phyloP scores from a whole-genome alignment of 30 jellyfish, hydroid and myxozoan species.

The Hydractinia echinata region DNA sequence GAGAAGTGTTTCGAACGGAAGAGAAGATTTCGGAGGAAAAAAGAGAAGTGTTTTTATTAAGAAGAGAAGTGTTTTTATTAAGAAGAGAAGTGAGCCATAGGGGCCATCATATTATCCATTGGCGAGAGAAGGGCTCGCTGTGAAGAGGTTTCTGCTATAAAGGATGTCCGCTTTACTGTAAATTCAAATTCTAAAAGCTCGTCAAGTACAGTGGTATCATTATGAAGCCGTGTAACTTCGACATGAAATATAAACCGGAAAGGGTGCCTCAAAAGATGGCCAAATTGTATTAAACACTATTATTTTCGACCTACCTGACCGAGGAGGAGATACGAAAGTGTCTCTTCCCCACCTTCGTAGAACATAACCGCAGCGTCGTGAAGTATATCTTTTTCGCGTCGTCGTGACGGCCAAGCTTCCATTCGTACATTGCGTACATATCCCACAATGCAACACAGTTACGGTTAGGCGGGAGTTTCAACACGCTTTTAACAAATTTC shows the following conservation, averaged over 20 bases:
- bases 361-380: slow-evolving; percentile 44
- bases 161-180: too few relatives aligned
- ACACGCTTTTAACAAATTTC: slow-evolving; percentile 59
- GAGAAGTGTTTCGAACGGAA: too few relatives aligned
- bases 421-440: slow-evolving; percentile 64
- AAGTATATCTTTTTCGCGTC: slow-evolving; percentile 62
- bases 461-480: slow-evolving; percentile 63
- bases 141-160: too few relatives aligned
- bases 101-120: too few relatives aligned
- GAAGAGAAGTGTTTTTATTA: too few relatives aligned
- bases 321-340: slow-evolving; percentile 4
- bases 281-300: not conserved
- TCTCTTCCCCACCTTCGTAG: slow-evolving; percentile 3
- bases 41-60: too few relatives aligned
- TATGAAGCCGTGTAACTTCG: too few relatives aligned
- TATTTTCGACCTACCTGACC: slow-evolving; percentile 13
- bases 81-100: too few relatives aligned
- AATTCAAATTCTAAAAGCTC: too few relatives aligned
- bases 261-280: not conserved
- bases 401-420: slow-evolving; percentile 58
- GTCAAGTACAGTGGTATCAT: too few relatives aligned
- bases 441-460: slow-evolving; percentile 67
- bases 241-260: not conserved
- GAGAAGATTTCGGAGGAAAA: too few relatives aligned
- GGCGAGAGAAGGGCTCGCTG: too few relatives aligned